Evolutionary conservation across 2,797 vertebrate species (phyloP), one percentile per base, ranked within the genome.

Genomic region (Thaleichthys pacificus): DNA sequence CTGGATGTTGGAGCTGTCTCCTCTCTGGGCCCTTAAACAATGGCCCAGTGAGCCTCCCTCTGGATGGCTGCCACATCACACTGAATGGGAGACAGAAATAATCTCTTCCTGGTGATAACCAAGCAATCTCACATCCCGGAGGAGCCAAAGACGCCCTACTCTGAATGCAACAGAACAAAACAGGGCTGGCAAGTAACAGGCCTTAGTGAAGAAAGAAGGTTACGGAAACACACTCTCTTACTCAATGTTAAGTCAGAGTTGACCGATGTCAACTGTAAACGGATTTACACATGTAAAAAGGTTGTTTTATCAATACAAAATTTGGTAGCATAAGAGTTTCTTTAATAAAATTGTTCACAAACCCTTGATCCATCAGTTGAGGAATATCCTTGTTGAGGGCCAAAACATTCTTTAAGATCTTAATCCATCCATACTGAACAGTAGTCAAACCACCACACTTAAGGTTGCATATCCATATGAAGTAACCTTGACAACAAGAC

Each of bases 71-170:
- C 88, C 89, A 90, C 32, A 42, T 65, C 72, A 69, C 42, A 71
- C 80, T 71, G 70, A 84, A 85, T 78, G 80, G 65, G 79, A 82
- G 77, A 85, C 80, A 86, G 80, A 82, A 87, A 88, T 89, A 87
- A 91, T 90, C 87, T 87, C 82, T 83, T 87, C 57, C 75, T 61
- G 71, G 78, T 82, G 87, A 90, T 87, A 89, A 85, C 78, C 19
- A 66, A 86, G 85, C 77, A 84, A 85, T 89, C 81, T 74, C 74
- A 11, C 75, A 70, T 82, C 87, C 81, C 66, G 32, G 56, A 82
- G 85, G 81, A 85, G 73, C 69, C 75, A 64, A 60, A 74, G 72
- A 80, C 78, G 72, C 77, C 61, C 65, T 72, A 79, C 83, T 80
- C 74, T 80, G 70, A 78, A 80, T 63, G 78, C 72, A 75, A 64